Percentiles rank a stretch among this genome's conserved stretches.
Evolutionary conservation across 2,888 invertebrate species (phyloP).

Genomic region (Shargacucullia verbasci): DNA sequence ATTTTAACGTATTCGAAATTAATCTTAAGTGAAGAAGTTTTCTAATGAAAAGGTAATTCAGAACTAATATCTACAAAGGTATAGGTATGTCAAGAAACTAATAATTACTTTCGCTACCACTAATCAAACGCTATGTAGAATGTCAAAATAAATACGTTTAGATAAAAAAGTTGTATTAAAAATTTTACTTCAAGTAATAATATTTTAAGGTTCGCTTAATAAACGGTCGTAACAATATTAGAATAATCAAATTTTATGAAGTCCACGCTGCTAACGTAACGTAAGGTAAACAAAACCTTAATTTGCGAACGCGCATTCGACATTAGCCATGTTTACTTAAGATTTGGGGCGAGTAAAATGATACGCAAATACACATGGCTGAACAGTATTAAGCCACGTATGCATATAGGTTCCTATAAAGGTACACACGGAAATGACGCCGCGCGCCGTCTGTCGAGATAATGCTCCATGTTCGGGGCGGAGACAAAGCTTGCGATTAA

Average conservation of each 20-base stretch:
- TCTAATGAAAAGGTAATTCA: too few species aligned
- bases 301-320: slow-evolving; percentile 42
- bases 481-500: slow-evolving; percentile 6
- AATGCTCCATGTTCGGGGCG: background rate
- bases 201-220: slow-evolving; percentile 5
- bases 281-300: slow-evolving; percentile 47
- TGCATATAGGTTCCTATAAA: too few species aligned
- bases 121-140: background rate
- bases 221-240: background rate
- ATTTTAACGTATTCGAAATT: too few species aligned
- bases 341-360: slow-evolving; percentile 23
- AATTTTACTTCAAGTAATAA: background rate
- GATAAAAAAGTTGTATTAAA: slow-evolving; percentile 3
- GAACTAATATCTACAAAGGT: too few species aligned
- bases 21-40: too few species aligned
- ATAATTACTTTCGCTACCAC: too few species aligned
- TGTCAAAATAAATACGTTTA: background rate
- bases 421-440: background rate
- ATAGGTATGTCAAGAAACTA: too few species aligned
- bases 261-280: slow-evolving; percentile 24
- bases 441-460: background rate
- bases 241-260: slow-evolving; percentile 32
- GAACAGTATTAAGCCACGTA: background rate
- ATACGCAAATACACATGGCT: slow-evolving; percentile 15
- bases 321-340: slow-evolving; percentile 50